phyloP scores from a whole-genome alignment of 2,113 vertebrate genomes.

The Ceyx cyanopectus region DNA sequence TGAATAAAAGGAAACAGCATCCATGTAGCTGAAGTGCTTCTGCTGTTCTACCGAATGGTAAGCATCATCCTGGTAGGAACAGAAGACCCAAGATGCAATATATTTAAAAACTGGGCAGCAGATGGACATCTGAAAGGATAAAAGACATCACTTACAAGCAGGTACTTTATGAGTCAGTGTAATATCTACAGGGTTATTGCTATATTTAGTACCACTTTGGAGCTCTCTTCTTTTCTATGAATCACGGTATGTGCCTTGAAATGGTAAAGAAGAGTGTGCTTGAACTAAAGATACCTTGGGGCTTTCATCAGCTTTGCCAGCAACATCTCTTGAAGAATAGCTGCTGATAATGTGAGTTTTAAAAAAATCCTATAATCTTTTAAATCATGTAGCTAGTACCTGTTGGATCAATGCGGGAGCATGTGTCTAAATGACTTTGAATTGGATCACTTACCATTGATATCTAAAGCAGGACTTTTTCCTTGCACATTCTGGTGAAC shows the following conservation, averaged over 20 bases:
- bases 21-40: background rate
- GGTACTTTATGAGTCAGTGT: background rate
- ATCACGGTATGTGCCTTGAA: background rate
- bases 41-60: background rate
- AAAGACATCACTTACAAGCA: background rate
- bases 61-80: background rate
- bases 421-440: background rate
- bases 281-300: background rate
- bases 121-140: background rate
- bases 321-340: background rate
- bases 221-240: background rate
- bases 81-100: background rate
- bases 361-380: background rate
- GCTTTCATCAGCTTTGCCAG: background rate
- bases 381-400: background rate
- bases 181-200: background rate
- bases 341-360: background rate
- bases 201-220: background rate
- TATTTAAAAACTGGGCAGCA: background rate
- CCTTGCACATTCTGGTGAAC: background rate
- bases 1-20: background rate
- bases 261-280: background rate
- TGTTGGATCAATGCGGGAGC: background rate
- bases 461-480: background rate
- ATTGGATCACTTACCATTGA: background rate